Conservation (phyloP, 2,888 invertebrate genomes). For the Myathropa florea region DNA sequence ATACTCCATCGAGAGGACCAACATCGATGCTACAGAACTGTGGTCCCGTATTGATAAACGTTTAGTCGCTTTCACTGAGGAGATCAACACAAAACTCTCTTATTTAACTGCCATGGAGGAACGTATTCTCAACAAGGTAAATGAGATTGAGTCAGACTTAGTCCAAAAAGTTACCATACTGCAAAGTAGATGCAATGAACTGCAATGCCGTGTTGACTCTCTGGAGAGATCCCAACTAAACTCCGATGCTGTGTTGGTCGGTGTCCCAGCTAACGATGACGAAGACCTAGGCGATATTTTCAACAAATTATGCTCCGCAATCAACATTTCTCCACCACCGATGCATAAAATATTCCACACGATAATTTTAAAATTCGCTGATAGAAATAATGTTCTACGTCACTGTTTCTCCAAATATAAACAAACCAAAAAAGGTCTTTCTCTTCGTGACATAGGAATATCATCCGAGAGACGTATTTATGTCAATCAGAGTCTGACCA, state of each 20-base stretch:
- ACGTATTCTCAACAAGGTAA: background rate
- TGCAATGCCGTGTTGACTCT: background rate
- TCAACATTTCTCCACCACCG: background rate
- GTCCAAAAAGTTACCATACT: background rate
- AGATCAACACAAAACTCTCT: background rate
- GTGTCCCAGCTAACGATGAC: background rate
- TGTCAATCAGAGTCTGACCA: background rate
- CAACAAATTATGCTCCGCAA: background rate
- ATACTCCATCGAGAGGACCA: background rate
- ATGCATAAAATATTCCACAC: background rate
- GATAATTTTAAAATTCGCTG: background rate
- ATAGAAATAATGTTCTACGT: background rate
- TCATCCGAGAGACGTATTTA: background rate
- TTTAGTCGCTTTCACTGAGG: background rate
- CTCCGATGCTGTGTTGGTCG: background rate
- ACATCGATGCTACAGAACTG: background rate
- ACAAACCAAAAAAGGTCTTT: background rate
- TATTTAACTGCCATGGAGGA: background rate
- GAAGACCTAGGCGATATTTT: background rate
- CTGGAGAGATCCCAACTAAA: background rate
- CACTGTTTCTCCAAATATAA: background rate
- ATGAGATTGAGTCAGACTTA: background rate
- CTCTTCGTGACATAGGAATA: background rate
- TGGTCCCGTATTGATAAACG: background rate
- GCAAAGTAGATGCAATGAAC: background rate